Evolutionary conservation across 2,888 invertebrate species (phyloP), one percentile per base, ranked within the genome.

Genomic region (Drosophila sordidula): DNA sequence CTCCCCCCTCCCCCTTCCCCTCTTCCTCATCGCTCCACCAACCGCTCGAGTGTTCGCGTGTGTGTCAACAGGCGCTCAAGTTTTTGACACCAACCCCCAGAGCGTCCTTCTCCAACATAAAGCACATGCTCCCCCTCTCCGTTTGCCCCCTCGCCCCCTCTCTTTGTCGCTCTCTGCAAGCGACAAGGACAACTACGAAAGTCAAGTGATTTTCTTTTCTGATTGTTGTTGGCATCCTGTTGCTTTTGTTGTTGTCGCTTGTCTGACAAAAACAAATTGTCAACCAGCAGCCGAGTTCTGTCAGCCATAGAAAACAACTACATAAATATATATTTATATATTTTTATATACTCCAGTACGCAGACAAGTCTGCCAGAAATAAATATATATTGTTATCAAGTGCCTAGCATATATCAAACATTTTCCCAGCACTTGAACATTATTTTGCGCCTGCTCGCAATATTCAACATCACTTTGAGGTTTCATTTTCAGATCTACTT

Each of bases 11-110:
- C 25, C 12, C 0, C 16, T 25, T 4, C 3, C 18, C n/a, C n/a
- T n/a, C n/a, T n/a, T 18, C 18, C 18, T 18, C 18, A 1, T 18
- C 18, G 18, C 18, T 18, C 18, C 25, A 1, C 11, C 26, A 14
- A 29, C 41, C 16, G 57, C 58, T 65, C 54, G 58, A 71, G 79
- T 78, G 51, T 63, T 78, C 78, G 82, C 72, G 71, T 71, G 66
- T 80, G 75, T 79, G 83, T 82, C 78, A 82, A 78, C 78, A 79
- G 83, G 76, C 78, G 68, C 72, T 82, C 73, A 85, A 80, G 86
- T 81, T 83, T 81, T 83, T 80, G 80, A 65, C 70, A 74, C 78
- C 65, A 41, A n/a, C 39, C 29, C 47, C 34, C 34, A 22, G 11
- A 2, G 29, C 29, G 29, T 3, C 29, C 29, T 9, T 29, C 29